phyloP scores from a whole-genome alignment of 2,888 invertebrate species.

The Sinopyrophorus schimmeli region DNA sequence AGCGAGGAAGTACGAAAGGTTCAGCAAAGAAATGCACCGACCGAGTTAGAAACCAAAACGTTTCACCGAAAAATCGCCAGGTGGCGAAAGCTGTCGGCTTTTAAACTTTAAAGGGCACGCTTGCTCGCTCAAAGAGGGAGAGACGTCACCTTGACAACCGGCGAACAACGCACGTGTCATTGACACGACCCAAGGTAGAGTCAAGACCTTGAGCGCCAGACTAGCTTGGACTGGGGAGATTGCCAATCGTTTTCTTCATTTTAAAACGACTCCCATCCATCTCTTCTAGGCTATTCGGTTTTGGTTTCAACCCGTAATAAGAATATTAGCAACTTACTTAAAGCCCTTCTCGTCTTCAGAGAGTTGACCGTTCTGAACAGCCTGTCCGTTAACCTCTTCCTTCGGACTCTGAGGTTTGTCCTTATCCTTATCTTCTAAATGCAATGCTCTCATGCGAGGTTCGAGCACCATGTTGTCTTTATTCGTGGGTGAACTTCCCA shows the following conservation, averaged over 20 bases:
- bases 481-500: slow-evolving; percentile 87
- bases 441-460: slow-evolving; percentile 66
- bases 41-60: not conserved
- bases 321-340: slow-evolving; percentile 68
- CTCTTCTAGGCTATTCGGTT: not conserved
- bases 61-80: slow-evolving; percentile 23
- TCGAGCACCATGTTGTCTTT: slow-evolving; percentile 68
- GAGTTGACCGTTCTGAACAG: slow-evolving; percentile 58
- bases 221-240: slow-evolving; percentile 16
- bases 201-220: slow-evolving; percentile 51
- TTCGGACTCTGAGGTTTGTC: slow-evolving; percentile 62
- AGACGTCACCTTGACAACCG: slow-evolving; percentile 52
- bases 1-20: not conserved
- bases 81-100: slow-evolving; percentile 33
- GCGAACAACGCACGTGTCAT: slow-evolving; percentile 54
- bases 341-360: slow-evolving; percentile 79
- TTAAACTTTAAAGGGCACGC: slow-evolving; percentile 29
- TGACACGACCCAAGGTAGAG: slow-evolving; percentile 56
- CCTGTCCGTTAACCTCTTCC: slow-evolving; percentile 54
- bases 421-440: slow-evolving; percentile 64
- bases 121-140: slow-evolving; percentile 33
- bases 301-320: not conserved
- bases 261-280: not conserved
- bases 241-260: slow-evolving; percentile 10
- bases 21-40: slow-evolving; percentile 3